Conservation (phyloP, 1,140 invertebrate genomes). For the Cydia splendana region DNA sequence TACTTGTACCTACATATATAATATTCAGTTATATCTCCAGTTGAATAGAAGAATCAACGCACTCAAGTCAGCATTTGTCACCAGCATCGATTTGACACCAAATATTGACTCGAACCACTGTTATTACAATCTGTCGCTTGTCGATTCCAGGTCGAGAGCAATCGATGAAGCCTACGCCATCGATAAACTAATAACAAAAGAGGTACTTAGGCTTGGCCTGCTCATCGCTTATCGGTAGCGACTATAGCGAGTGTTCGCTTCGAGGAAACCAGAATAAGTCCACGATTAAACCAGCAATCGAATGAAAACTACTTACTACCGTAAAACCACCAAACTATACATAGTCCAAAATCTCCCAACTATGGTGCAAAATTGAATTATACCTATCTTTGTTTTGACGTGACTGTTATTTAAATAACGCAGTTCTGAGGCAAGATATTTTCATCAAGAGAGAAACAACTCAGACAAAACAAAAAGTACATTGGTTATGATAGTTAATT, state of each 20-base stretch:
- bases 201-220: conserved; percentile 9
- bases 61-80: conserved; percentile 2
- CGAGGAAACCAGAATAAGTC: background rate
- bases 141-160: conserved; percentile 23
- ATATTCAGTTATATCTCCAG: background rate
- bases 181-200: conserved; percentile 23
- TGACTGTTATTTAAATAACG: background rate
- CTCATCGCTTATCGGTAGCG: background rate
- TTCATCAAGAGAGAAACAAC: no score
- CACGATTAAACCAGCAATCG: background rate
- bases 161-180: conserved; percentile 27
- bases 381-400: background rate
- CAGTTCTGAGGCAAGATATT: background rate
- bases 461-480: no score
- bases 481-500: no score
- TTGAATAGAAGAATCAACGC: background rate
- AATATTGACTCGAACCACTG: conserved; percentile 24
- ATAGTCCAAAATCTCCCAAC: no score
- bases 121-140: conserved; percentile 30
- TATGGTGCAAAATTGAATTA: no score
- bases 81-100: conserved; percentile 21
- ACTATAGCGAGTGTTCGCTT: background rate
- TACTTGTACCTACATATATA: background rate
- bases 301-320: background rate
- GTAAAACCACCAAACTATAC: no score